These are phyloP conservation scores for Catocala sponsa DNA, from an alignment of 2,888 invertebrate species.

Conservation along the genomic window DNA sequence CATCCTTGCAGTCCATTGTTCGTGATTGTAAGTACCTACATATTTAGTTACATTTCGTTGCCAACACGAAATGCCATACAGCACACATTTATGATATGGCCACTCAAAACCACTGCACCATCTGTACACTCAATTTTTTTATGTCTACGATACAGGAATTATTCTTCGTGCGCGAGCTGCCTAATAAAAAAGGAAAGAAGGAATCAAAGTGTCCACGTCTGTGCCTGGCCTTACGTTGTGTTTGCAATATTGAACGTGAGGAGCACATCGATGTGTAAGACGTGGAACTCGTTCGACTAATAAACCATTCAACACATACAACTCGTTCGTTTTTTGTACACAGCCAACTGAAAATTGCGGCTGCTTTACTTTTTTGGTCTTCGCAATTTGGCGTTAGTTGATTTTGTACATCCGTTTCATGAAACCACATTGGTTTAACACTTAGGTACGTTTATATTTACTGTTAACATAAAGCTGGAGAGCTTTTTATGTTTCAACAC, in stretches of 20 bases:
- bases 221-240: constrained; percentile 4
- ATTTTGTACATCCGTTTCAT: constrained; percentile 10
- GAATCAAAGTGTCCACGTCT: no score
- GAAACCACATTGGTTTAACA: background rate
- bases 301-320: constrained; percentile 52
- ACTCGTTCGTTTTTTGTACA: constrained; percentile 21
- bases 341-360: constrained; percentile 19
- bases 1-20: no score
- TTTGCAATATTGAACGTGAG: constrained; percentile 51
- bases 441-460: background rate
- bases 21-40: no score
- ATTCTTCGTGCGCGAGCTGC: no score
- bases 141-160: no score
- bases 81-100: no score
- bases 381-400: constrained; percentile 14
- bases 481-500: no score
- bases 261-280: constrained; percentile 41
- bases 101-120: no score
- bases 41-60: no score
- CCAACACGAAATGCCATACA: no score
- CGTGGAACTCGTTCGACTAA: constrained; percentile 27
- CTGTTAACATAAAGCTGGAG: background rate
- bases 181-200: no score
- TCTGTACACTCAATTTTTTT: no score
- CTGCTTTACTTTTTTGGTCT: constrained; percentile 30